Evolutionary conservation across 2,113 vertebrate genomes (phyloP), one percentile per base, ranked within the genome.

Genomic region (Centrocercus urophasianus): DNA sequence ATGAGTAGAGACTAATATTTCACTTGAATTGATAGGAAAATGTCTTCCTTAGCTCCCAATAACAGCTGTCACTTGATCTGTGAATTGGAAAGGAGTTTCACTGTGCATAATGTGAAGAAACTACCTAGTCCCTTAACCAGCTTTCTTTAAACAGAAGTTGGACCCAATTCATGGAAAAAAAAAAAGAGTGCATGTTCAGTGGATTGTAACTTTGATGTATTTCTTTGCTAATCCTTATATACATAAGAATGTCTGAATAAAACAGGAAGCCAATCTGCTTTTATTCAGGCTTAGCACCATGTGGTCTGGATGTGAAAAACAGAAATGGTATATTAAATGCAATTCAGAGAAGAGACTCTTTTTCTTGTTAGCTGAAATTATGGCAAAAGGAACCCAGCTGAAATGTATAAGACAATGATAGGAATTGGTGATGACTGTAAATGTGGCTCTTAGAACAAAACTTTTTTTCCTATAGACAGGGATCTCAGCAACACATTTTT

Each of bases 251-350:
- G 59, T 91, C 89, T 92, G 93, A 93, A 91, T 85, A 70, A 89
- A 93, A 95, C 91, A 89, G 81, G 84, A 93, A 96, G 82, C 71
- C 95, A 94, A 95, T 95, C 95, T 96, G 89, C 87, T 73, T 92
- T 93, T 93, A 85, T 93, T 92, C 95, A 92, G 87, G 80, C 93
- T 76, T 89, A 89, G 87, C 45, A 89, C 45, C 84, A 76, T 74
- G 91, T 93, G 87, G 95, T 91, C 84, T 93, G 93, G 72, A 92
- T 47, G 91, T 77, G 84, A 87, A 91, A 93, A 94, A 36, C 65
- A 94, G 64, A 69, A 89, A 89, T 50, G 64, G 67, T 76, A 47
- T 85, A 93, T 83, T 66, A 89, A 88, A 93, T 56, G 75, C 0
- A 0, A 63, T 85, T 87, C 81, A 50, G 59, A 72, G 89, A 82